Evolutionary conservation across 2,888 invertebrate genomes (phyloP).

Genomic region (Temnothorax rugatulus): DNA sequence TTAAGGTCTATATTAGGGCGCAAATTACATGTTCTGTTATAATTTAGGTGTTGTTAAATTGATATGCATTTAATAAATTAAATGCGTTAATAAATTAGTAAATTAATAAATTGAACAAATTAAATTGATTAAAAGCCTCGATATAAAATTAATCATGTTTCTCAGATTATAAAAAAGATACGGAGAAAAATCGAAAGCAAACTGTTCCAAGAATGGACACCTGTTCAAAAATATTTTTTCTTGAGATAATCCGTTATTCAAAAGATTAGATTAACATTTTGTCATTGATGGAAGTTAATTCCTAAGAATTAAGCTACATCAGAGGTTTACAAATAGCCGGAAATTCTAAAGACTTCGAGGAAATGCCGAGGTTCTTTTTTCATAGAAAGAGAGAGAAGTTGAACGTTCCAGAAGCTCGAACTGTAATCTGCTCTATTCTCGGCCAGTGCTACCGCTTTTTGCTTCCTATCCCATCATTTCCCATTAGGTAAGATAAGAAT

Average conservation of each 20-base stretch:
- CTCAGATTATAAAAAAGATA: background rate
- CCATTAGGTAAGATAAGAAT: slow-evolving; percentile 20
- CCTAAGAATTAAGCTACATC: background rate
- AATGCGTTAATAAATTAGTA: background rate
- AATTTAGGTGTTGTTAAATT: background rate
- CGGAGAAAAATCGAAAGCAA: background rate
- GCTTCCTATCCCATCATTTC: slow-evolving; percentile 26
- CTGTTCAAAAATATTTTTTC: background rate
- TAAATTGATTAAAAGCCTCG: background rate
- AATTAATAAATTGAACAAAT: background rate
- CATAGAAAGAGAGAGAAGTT: background rate
- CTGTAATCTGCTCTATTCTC: slow-evolving; percentile 38
- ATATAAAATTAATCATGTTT: background rate
- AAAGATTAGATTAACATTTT: background rate
- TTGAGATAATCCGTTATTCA: background rate
- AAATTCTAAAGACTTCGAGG: background rate
- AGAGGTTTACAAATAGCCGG: background rate
- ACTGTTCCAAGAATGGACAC: background rate
- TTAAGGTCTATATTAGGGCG: background rate
- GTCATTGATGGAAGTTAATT: background rate
- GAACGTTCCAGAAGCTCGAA: slow-evolving; percentile 9
- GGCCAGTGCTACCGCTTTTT: slow-evolving; percentile 12
- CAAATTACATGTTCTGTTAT: background rate
- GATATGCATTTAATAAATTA: background rate
- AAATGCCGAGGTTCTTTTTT: background rate